phyloP scores from a whole-genome alignment of 2,797 vertebrate genomes.

The Myotis myotis region DNA sequence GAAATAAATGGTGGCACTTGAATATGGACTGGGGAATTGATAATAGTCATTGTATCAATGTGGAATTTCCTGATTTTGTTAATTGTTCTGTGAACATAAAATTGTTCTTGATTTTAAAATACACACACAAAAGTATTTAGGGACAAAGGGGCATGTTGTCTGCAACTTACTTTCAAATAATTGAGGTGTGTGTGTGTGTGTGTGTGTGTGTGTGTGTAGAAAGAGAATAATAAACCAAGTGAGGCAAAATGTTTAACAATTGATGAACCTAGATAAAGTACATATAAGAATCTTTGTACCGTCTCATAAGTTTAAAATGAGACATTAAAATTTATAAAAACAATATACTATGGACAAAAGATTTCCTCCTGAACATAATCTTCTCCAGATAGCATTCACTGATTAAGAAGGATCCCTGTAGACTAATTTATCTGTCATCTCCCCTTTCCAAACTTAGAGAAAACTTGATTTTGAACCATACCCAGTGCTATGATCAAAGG shows the following conservation, averaged over 20 bases:
- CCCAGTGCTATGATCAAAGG: neutral
- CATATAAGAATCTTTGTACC: neutral
- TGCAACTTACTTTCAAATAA: neutral
- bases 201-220: neutral
- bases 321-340: neutral
- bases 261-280: neutral
- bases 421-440: neutral
- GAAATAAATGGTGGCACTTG: neutral
- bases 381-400: neutral
- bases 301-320: neutral
- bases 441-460: neutral
- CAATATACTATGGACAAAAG: neutral
- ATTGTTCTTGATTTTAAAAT: constrained; percentile 23
- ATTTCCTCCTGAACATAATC: neutral
- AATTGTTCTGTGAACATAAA: neutral
- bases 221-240: neutral
- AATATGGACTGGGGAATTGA: neutral
- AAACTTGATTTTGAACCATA: neutral
- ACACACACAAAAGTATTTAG: neutral
- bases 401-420: neutral
- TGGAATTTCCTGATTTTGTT: neutral
- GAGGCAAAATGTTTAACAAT: neutral
- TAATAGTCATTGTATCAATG: neutral
- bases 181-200: neutral
- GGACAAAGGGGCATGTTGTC: neutral